Base-by-base conservation (phyloP, 92 coral and sea anemone genomes). In the Epizoanthus stellaris region DNA sequence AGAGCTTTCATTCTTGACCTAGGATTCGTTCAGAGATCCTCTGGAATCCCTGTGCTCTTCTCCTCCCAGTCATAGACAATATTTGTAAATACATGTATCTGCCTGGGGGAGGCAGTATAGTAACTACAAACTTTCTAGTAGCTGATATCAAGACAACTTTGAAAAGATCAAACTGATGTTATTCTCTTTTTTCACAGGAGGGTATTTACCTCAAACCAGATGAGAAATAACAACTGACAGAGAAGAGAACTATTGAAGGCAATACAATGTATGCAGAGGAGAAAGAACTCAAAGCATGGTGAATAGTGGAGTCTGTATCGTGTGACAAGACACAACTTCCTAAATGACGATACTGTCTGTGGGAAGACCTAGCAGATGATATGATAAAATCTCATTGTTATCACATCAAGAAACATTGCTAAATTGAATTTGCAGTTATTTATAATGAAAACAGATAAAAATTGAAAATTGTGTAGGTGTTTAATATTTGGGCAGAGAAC, bases 191-290 rank as follows among this genome's bases (percentile, higher is more conserved):
- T 39, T 68, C 7, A 6, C 73, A 68, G 73, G 73, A 68, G 73
- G 73, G 73, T 4, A 68, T 68, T 45, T 68, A 68, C 49, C 73
- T 68, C 49, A 68, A 68, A 68, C 73, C 73, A 38, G 73, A 68
- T 38, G 73, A 68, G 52, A 68, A 68, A 68, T 68, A 19, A 68
- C 39, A 0, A 3, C 5, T 68, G 39, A 15, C 42, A 34, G 21
- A 68, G 42, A 20, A 12, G 56, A 52, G 56, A 15, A 66, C 25
- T 10, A n/a, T 4, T 30, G 39, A 12, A 25, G 12, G 5, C 39
- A 39, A 15, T 21, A 30, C 36, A 30, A 30, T 30, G 36, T 30
- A 12, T 34, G 43, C 2, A 30, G 17, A 66, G 42, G 42, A 66
- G 15, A 11, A 3, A 25, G 43, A 66, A 66, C 43, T 11, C n/a